These are phyloP conservation scores for Progne subis DNA, from an alignment of 2,113 vertebrate species.

Conservation along the genomic window DNA sequence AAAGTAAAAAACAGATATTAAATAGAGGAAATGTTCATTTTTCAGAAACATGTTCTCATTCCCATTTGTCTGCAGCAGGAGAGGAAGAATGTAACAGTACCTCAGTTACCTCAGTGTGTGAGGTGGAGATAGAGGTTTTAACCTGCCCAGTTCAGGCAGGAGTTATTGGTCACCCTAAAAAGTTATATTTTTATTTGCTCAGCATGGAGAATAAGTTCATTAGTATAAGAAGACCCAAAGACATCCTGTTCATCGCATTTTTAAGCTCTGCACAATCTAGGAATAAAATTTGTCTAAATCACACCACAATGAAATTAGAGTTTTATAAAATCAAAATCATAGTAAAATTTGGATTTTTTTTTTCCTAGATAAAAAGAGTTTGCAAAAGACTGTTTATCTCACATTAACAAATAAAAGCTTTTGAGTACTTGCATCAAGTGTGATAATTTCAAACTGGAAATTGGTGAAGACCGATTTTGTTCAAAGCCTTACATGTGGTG, in stretches of 20 bases:
- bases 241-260: neutral
- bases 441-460: neutral
- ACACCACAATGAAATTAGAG: neutral
- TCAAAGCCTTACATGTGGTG: neutral
- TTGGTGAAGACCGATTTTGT: neutral
- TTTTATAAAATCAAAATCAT: neutral
- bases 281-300: neutral
- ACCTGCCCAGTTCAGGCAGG: neutral
- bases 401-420: neutral
- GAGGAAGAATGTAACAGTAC: neutral
- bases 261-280: neutral
- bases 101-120: neutral
- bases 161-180: neutral
- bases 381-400: neutral
- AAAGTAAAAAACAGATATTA: neutral
- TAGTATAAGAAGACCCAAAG: neutral
- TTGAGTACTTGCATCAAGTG: neutral
- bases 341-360: neutral
- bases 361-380: neutral
- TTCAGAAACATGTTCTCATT: neutral
- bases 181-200: neutral
- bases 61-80: neutral
- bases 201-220: neutral
- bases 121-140: neutral
- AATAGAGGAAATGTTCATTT: neutral